Evolutionary conservation across 1,140 invertebrate genomes (phyloP).

Genomic region (Arion vulgaris): DNA sequence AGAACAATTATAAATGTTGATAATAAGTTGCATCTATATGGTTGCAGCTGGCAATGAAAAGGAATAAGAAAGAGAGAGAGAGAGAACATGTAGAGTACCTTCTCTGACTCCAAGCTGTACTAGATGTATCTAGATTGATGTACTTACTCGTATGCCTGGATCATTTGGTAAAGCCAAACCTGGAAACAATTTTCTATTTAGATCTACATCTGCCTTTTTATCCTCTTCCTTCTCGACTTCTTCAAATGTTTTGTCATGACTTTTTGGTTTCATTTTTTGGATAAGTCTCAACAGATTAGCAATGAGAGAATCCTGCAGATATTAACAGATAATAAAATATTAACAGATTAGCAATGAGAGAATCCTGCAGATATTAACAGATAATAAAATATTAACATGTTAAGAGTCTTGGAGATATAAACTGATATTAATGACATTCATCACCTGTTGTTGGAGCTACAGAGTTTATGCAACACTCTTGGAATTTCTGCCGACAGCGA

Average conservation of each 20-base stretch:
- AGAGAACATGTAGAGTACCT: no score
- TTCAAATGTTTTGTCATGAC: constrained; percentile 50
- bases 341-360: constrained; percentile 91
- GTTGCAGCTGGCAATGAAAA: no score
- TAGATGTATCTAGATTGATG: no score
- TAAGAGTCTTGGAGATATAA: constrained; percentile 85
- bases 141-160: constrained; percentile 71
- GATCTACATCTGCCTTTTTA: constrained; percentile 49
- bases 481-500: no score
- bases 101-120: no score
- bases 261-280: constrained; percentile 89
- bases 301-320: constrained; percentile 90
- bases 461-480: no score
- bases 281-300: constrained; percentile 93
- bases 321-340: constrained; percentile 76
- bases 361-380: constrained; percentile 80
- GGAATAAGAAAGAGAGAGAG: no score
- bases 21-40: no score
- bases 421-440: not conserved
- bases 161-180: constrained; percentile 92
- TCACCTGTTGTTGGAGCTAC: no score
- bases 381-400: constrained; percentile 83
- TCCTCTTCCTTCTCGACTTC: constrained; percentile 49
- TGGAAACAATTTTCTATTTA: constrained; percentile 86
- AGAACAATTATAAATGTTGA: no score